These are phyloP conservation scores for Lacanobia wlatinum DNA, from an alignment of 2,888 invertebrate genomes.

Conservation along the genomic window DNA sequence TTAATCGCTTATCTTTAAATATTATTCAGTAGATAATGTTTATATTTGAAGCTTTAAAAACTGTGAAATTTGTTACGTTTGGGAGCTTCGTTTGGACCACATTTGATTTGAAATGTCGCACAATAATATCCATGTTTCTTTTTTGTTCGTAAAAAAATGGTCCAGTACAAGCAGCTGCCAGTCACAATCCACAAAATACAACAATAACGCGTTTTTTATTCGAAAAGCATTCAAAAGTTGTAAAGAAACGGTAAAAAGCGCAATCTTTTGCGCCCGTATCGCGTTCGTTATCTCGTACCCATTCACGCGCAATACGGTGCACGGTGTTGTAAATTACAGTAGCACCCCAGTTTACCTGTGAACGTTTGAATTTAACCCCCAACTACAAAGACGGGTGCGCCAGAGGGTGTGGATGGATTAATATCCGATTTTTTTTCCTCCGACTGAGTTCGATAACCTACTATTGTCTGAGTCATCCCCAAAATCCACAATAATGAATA, in stretches of 20 bases:
- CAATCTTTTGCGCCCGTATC: constrained; percentile 29
- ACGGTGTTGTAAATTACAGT: constrained; percentile 51
- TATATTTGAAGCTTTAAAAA: background rate
- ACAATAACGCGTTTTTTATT: constrained; percentile 42
- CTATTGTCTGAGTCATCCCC: constrained; percentile 70
- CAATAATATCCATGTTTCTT: background rate
- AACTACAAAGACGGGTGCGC: constrained; percentile 60
- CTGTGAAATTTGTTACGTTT: background rate
- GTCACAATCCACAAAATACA: constrained; percentile 6
- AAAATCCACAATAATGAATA: constrained; percentile 69
- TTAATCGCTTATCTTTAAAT: constrained; percentile 15
- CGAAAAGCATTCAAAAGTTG: constrained; percentile 18
- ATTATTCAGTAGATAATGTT: background rate
- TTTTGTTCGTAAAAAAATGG: constrained; percentile 9
- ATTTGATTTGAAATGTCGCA: background rate
- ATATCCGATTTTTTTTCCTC: constrained; percentile 62
- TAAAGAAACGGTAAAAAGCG: constrained; percentile 41
- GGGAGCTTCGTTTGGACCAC: background rate
- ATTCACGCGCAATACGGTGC: constrained; percentile 45
- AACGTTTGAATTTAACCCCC: constrained; percentile 58
- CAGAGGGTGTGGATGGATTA: constrained; percentile 64
- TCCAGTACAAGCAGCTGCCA: constrained; percentile 38
- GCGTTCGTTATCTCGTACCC: constrained; percentile 34
- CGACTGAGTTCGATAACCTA: constrained; percentile 71
- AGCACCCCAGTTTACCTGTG: constrained; percentile 65